Percentiles rank a stretch among this genome's conserved stretches.
These are phyloP conservation scores for Antheraea assamensis DNA, from an alignment of 2,888 invertebrate genomes.

Conservation along the genomic window DNA sequence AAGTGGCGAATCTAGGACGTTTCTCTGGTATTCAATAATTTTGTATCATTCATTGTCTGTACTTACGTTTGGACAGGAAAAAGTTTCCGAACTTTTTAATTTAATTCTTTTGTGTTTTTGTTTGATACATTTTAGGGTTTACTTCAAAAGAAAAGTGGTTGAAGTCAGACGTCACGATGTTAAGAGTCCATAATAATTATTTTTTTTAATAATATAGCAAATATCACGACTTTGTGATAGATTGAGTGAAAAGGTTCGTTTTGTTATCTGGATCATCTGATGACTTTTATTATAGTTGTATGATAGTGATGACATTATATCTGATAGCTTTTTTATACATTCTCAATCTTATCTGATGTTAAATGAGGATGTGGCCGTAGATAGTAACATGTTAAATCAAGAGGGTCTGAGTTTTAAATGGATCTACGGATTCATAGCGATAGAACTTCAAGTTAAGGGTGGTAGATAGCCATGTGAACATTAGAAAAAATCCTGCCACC, in stretches of 20 bases:
- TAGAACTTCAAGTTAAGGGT: too few relatives aligned
- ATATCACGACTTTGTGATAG: neutral
- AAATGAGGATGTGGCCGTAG: too few relatives aligned
- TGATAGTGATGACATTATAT: too few relatives aligned
- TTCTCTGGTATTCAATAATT: neutral
- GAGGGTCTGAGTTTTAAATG: too few relatives aligned
- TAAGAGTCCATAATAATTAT: neutral
- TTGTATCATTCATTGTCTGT: neutral
- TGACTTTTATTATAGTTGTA: too few relatives aligned
- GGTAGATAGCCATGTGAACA: too few relatives aligned
- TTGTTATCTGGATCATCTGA: neutral
- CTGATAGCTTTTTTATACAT: neutral
- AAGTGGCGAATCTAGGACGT: constrained; percentile 1
- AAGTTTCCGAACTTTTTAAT: neutral
- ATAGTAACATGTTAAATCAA: too few relatives aligned
- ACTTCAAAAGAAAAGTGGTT: neutral
- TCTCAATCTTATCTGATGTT: too few relatives aligned
- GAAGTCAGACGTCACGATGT: neutral
- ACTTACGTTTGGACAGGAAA: constrained; percentile 3
- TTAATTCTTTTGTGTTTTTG: neutral
- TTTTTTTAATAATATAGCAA: neutral
- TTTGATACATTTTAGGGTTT: neutral
- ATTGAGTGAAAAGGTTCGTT: neutral
- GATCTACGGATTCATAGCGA: too few relatives aligned
- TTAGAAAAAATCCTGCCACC: too few relatives aligned